Conservation (phyloP, 2,113 vertebrate genomes). For the Xiphophorus maculatus region DNA sequence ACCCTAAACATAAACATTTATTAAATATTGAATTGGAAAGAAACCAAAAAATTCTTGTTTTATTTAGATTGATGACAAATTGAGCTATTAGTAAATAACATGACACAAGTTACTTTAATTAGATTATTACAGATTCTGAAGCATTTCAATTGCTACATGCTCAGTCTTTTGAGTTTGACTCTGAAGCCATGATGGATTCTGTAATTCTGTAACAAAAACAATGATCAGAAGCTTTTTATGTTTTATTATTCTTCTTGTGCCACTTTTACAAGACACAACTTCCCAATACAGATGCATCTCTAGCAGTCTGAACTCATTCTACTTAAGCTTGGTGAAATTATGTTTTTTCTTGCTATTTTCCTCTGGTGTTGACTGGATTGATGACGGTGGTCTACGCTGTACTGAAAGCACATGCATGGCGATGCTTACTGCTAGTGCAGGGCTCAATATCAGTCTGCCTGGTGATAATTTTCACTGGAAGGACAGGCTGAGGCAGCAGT, state of each 20-base stretch:
- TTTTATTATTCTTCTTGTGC: background rate
- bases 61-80: too few relatives aligned
- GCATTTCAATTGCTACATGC: too few relatives aligned
- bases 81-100: background rate
- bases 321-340: background rate
- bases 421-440: background rate
- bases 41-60: too few relatives aligned
- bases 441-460: background rate
- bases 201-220: background rate
- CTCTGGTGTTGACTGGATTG: background rate
- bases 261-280: background rate
- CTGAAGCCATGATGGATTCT: background rate
- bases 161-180: too few relatives aligned
- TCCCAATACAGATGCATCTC: background rate
- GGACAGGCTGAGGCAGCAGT: background rate
- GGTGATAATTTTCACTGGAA: background rate
- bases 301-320: background rate
- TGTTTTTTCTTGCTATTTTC: too few relatives aligned
- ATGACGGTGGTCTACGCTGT: background rate
- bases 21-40: too few relatives aligned
- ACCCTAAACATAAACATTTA: background rate
- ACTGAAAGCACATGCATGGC: too few relatives aligned
- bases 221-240: background rate
- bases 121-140: too few relatives aligned
- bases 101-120: too few relatives aligned